phyloP scores from a whole-genome alignment of 2,797 vertebrate species.

The Aldrovandia affinis region DNA sequence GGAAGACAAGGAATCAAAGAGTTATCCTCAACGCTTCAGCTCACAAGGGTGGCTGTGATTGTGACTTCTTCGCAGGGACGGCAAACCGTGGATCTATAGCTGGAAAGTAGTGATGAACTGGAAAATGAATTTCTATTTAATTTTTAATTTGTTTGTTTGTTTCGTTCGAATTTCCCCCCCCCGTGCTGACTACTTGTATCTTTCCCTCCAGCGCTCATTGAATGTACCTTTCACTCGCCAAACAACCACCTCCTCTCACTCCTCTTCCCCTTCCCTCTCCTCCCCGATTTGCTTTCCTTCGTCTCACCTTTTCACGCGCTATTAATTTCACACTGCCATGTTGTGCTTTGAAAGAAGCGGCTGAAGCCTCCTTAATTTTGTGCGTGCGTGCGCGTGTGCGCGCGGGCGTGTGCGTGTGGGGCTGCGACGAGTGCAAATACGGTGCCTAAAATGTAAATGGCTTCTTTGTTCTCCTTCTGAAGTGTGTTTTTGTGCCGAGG shows the following conservation, averaged over 20 bases:
- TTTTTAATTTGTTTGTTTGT: slow-evolving; percentile 53
- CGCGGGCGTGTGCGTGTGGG: slow-evolving; percentile 46
- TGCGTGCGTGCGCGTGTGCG: slow-evolving; percentile 42
- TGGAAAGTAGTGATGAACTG: slow-evolving; percentile 52
- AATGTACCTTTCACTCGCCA: slow-evolving; percentile 58
- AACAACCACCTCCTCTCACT: slow-evolving; percentile 39
- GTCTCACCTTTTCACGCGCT: slow-evolving; percentile 62
- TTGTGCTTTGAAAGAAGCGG: slow-evolving; percentile 78
- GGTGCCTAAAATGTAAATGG: slow-evolving; percentile 41
- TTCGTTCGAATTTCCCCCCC: slow-evolving; percentile 27
- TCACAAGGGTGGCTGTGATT: slow-evolving; percentile 23
- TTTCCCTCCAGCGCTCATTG: slow-evolving; percentile 54
- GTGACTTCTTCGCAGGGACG: slow-evolving; percentile 26
- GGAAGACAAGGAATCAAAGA: slow-evolving; percentile 51
- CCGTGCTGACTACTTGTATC: slow-evolving; percentile 36
- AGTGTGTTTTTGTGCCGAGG: slow-evolving; percentile 26
- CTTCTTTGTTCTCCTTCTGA: slow-evolving; percentile 23
- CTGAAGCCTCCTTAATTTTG: slow-evolving; percentile 62
- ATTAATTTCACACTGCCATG: slow-evolving; percentile 81
- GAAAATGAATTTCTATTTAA: slow-evolving; percentile 60
- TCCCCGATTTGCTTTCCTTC: not conserved
- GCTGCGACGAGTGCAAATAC: slow-evolving; percentile 41
- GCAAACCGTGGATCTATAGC: slow-evolving; percentile 56
- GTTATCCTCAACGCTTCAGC: slow-evolving; percentile 35
- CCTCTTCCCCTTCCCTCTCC: slow-evolving; percentile 42